These are phyloP conservation scores for Sympetrum striolatum DNA, from an alignment of 2,888 invertebrate genomes.

Conservation along the genomic window DNA sequence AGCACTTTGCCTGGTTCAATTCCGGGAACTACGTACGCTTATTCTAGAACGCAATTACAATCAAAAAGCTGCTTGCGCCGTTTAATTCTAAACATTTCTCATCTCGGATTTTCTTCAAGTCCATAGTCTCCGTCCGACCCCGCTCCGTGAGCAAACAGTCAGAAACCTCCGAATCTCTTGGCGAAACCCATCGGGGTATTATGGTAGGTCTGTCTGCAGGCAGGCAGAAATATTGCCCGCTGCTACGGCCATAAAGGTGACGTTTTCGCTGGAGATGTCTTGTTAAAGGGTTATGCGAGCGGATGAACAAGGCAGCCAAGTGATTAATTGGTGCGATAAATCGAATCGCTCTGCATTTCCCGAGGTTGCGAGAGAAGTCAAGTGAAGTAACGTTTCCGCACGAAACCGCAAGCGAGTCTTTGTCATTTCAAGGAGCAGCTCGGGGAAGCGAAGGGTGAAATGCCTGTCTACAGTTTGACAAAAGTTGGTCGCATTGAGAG, in stretches of 20 bases:
- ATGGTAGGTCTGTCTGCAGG: conserved; percentile 4
- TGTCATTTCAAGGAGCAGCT: neutral
- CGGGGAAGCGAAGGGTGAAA: neutral
- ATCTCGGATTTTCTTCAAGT: neutral
- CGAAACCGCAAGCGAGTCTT: neutral
- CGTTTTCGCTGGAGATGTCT: neutral
- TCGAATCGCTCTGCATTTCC: conserved; percentile 9
- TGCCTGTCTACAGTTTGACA: neutral
- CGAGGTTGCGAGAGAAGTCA: conserved; percentile 24
- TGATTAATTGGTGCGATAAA: conserved; percentile 39
- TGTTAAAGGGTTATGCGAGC: conserved; percentile 24
- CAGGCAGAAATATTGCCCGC: conserved; percentile 24
- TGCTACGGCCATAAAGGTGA: neutral
- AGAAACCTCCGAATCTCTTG: neutral
- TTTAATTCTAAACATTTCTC: neutral
- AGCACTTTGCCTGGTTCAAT: too few relatives aligned
- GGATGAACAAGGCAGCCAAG: conserved; percentile 32
- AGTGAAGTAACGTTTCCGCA: conserved; percentile 9
- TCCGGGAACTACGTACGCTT: too few relatives aligned
- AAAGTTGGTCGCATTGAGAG: neutral
- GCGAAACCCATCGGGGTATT: neutral
- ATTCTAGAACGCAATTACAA: too few relatives aligned
- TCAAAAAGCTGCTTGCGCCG: neutral
- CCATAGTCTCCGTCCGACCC: neutral
- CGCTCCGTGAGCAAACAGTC: neutral